Conservation (phyloP, 1,140 invertebrate genomes). For the Sminthurides bifidus region DNA sequence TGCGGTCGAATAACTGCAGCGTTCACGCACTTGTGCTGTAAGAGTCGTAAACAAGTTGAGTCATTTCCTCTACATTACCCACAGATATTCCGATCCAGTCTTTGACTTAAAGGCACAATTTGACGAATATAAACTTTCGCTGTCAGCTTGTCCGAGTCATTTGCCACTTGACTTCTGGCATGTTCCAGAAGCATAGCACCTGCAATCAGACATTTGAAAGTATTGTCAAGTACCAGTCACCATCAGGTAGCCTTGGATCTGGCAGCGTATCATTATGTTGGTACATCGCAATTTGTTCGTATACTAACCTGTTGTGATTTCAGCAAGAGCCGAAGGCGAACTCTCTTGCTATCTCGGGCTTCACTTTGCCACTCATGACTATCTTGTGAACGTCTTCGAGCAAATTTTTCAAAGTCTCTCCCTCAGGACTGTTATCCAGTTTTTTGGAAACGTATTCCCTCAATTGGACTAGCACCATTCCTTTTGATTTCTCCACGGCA, state of each 20-base stretch:
- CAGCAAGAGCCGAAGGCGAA: conserved; percentile 40
- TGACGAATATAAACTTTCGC: conserved; percentile 32
- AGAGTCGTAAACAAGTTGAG: conserved; percentile 25
- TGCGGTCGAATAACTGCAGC: neutral
- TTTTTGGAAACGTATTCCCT: neutral
- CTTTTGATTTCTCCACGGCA: conserved; percentile 42
- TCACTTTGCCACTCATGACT: conserved; percentile 20
- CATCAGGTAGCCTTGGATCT: neutral
- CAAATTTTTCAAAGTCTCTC: conserved; percentile 3
- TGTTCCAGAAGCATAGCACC: conserved; percentile 40
- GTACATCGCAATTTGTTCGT: neutral
- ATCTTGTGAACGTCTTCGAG: neutral
- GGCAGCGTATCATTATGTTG: neutral
- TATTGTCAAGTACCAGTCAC: neutral
- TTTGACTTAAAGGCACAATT: neutral
- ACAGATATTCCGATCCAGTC: neutral
- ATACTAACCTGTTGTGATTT: conserved; percentile 39
- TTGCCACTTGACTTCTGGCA: conserved; percentile 33
- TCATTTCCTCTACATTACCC: conserved; percentile 10
- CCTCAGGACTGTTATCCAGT: neutral
- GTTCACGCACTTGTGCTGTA: neutral
- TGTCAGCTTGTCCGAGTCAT: conserved; percentile 33
- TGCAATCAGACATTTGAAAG: conserved; percentile 15
- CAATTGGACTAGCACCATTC: conserved; percentile 36
- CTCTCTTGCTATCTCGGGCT: conserved; percentile 36